Percentiles rank a stretch among this genome's conserved stretches.
Conservation (phyloP, 2,113 vertebrate species). For the Gadus macrocephalus region DNA sequence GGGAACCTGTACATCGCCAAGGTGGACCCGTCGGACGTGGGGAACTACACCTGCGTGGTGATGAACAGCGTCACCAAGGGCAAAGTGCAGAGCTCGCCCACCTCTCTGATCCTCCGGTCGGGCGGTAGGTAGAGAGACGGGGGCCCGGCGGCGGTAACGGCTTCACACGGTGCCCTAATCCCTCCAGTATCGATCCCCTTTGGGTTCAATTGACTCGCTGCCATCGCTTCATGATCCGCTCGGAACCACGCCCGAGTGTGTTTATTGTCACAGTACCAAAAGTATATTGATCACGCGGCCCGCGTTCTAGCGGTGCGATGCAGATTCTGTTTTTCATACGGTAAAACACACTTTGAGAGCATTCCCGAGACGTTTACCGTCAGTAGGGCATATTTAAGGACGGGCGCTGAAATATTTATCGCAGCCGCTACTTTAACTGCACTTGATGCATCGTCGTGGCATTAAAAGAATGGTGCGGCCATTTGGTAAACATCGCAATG, state of each 20-base stretch:
- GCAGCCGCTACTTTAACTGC: neutral
- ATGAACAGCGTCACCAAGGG: constrained; percentile 75
- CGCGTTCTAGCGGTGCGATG: too few species aligned
- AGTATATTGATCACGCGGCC: too few species aligned
- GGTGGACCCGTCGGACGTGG: constrained; percentile 85
- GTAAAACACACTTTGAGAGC: too few species aligned
- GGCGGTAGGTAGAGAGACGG: constrained; percentile 74
- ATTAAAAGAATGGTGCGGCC: constrained; percentile 40
- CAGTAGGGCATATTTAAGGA: too few species aligned
- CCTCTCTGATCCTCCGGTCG: constrained; percentile 82
- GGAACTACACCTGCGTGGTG: constrained; percentile 89
- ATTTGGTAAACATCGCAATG: constrained; percentile 49
- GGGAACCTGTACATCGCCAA: constrained; percentile 92
- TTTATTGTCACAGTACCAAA: too few species aligned
- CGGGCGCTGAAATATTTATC: neutral
- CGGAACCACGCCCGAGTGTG: neutral
- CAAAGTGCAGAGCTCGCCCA: constrained; percentile 82
- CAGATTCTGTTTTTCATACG: too few species aligned
- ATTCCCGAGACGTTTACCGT: too few species aligned
- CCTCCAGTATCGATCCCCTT: too few species aligned
- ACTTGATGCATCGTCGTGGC: constrained; percentile 33
- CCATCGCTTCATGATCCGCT: neutral
- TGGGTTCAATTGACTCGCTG: too few species aligned
- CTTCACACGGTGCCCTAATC: too few species aligned
- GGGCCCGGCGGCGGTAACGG: neutral